Base-by-base conservation (phyloP, 1,140 invertebrate genomes). In the Drosophila insularis region DNA sequence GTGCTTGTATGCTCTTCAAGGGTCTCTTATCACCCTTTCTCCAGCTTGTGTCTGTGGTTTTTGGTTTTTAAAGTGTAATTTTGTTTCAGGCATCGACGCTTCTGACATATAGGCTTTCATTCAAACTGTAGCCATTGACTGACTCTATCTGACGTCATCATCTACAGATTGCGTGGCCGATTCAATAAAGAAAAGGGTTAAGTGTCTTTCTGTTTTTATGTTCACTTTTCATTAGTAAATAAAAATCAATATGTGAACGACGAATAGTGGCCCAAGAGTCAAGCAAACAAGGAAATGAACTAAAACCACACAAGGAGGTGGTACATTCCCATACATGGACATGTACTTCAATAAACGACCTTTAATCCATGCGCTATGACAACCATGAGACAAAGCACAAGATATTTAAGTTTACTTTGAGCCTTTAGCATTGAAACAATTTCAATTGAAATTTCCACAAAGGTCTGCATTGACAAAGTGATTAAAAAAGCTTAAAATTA, bases 151-250 rank as follows among this genome's bases (percentile, higher is more conserved):
- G 84, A 89, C 84, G 84, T 89, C 84, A 89, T 89, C 80, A 89
- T 89, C 80, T 66, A 68, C 67, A 89, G 84, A 89, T 89, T 89
- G 77, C 84, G 77, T 89, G 84, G 75, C 35, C 70, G 77, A 78
- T 79, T 79, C 70, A 74, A 79, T 79, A 89, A 89, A 89, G 80
- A 27, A 89, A 84, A 32, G 84, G 84, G 84, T 89, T 89, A 89
- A 89, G 84, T 89, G 84, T 73, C 68, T 82, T 80, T 63, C 72
- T 55, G 23, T 61, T 73, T 79, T 84, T 84, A 89, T 89, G 80
- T 84, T 84, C 84, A 82, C 80, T 84, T 89, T 89, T 89, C 84
- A 89, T 89, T 89, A 89, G 84, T 89, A 69, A 89, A 80, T 67
- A 78, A 89, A 89, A 89, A 89, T 89, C 84, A 89, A 89, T 89